Conservation (phyloP, 2,113 vertebrate genomes). For the Prionailurus bengalensis region DNA sequence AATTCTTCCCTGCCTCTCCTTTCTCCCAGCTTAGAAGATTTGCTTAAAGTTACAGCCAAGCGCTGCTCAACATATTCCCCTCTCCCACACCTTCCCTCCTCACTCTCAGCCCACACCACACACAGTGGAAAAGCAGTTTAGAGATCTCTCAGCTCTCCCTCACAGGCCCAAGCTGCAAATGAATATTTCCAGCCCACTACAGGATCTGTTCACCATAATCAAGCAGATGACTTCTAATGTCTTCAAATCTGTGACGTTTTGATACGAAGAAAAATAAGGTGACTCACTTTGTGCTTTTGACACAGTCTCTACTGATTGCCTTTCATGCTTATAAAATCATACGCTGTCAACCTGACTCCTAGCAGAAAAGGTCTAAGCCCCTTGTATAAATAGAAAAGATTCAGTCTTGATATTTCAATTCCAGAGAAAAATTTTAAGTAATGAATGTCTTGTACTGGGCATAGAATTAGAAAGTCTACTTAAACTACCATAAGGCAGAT, state of each 20-base stretch:
- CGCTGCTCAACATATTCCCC: not conserved
- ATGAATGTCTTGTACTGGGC: conserved; percentile 2
- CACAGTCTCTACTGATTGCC: not conserved
- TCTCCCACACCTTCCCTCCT: not conserved
- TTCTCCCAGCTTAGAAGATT: not conserved
- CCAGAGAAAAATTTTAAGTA: conserved; percentile 4
- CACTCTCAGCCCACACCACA: no score
- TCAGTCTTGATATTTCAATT: not conserved
- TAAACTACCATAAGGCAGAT: not conserved
- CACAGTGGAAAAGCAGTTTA: not conserved
- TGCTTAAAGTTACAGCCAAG: not conserved
- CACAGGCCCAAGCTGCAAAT: not conserved
- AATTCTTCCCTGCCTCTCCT: not conserved
- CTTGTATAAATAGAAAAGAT: not conserved
- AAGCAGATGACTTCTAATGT: not conserved
- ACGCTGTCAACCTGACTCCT: not conserved
- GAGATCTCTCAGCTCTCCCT: not conserved
- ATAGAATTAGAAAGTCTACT: conserved; percentile 38
- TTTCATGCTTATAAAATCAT: not conserved
- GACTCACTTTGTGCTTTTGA: not conserved
- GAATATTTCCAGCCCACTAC: not conserved
- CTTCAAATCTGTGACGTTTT: not conserved
- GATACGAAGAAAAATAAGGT: not conserved
- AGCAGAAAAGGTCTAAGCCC: not conserved
- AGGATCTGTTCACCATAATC: not conserved